Percentiles rank a stretch among this genome's conserved stretches.
Evolutionary conservation across 1,140 invertebrate species (phyloP).

Genomic region (Zaprionus gabonicus): DNA sequence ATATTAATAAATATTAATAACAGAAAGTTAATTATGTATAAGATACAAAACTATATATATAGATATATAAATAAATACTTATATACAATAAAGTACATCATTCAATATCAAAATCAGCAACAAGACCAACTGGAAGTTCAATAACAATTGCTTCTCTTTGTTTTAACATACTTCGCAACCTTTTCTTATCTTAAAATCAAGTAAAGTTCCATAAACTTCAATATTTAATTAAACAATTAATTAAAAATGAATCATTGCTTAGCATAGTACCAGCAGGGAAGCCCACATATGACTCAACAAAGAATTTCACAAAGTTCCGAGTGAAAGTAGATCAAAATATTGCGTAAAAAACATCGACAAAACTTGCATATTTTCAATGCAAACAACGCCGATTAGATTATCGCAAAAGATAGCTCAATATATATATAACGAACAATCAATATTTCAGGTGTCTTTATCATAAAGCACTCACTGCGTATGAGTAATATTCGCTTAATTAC

Average conservation of each 20-base stretch:
- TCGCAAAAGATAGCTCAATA: background rate
- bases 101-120: too few relatives aligned
- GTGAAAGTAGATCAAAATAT: background rate
- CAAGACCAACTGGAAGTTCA: too few relatives aligned
- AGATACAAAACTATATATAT: too few relatives aligned
- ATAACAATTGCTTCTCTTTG: too few relatives aligned
- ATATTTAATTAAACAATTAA: background rate
- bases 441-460: slow-evolving; percentile 11
- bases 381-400: slow-evolving; percentile 3
- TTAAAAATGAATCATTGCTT: background rate
- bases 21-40: too few relatives aligned
- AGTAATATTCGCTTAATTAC: slow-evolving; percentile 37
- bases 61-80: too few relatives aligned
- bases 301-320: background rate
- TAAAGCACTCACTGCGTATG: slow-evolving; percentile 44
- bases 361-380: background rate
- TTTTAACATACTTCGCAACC: background rate
- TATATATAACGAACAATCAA: slow-evolving; percentile 21
- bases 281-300: background rate
- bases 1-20: too few relatives aligned
- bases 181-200: background rate
- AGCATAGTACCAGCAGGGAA: background rate
- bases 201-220: background rate
- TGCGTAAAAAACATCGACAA: background rate
- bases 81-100: too few relatives aligned